phyloP scores from a whole-genome alignment of 2,888 invertebrate genomes.

The Bombylius major region DNA sequence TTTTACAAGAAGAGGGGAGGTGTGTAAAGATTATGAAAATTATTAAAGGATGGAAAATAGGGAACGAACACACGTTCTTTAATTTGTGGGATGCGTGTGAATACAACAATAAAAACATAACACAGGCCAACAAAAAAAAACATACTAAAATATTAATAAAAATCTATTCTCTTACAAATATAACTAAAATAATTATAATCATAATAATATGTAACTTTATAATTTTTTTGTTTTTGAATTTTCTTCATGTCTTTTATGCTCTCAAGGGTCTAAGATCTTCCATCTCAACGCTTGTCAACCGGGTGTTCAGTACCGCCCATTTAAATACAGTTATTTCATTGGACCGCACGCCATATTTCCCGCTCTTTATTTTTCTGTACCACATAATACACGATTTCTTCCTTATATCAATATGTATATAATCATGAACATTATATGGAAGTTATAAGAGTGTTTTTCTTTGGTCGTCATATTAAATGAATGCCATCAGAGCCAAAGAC shows the following conservation, averaged over 20 bases:
- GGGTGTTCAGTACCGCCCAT: conserved; percentile 36
- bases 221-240: not conserved
- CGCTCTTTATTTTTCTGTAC: conserved; percentile 3
- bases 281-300: conserved; percentile 11
- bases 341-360: conserved; percentile 26
- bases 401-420: too few relatives aligned
- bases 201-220: too few relatives aligned
- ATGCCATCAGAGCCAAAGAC: too few relatives aligned
- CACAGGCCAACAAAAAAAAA: not conserved
- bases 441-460: too few relatives aligned
- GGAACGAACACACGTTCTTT: conserved; percentile 3
- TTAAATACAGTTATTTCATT: conserved; percentile 40
- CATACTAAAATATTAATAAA: not conserved
- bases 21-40: not conserved
- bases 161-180: too few relatives aligned
- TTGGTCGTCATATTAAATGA: too few relatives aligned
- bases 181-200: too few relatives aligned
- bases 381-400: too few relatives aligned
- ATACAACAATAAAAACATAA: conserved; percentile 4
- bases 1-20: too few relatives aligned
- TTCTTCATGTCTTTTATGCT: not conserved
- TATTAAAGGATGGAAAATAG: not conserved
- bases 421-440: too few relatives aligned
- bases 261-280: not conserved
- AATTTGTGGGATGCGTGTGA: conserved; percentile 11